Conservation (phyloP, 1,140 invertebrate genomes). For the Oppia nitens region DNA sequence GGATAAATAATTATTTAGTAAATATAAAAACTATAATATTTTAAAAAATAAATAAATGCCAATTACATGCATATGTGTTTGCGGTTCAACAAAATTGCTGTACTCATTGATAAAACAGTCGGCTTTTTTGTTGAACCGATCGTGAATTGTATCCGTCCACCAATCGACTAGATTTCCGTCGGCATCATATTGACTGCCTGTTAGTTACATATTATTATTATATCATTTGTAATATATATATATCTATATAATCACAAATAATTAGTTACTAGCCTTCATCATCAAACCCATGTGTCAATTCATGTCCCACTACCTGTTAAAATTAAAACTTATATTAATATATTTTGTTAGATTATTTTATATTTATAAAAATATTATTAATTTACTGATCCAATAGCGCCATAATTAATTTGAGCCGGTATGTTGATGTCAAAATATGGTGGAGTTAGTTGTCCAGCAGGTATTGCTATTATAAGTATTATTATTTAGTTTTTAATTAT, state of each 20-base stretch:
- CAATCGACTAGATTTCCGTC: constrained; percentile 17
- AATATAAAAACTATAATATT: not conserved
- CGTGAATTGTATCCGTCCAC: constrained; percentile 21
- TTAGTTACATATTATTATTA: not conserved
- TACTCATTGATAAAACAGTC: constrained; percentile 14
- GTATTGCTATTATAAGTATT: constrained; percentile 20
- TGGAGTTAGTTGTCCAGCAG: constrained; percentile 28
- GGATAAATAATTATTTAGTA: not conserved
- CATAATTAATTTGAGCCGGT: constrained; percentile 29
- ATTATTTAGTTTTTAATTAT: not conserved
- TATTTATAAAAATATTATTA: too few relatives aligned
- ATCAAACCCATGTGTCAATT: constrained; percentile 30
- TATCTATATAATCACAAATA: constrained; percentile 7
- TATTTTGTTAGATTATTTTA: too few relatives aligned
- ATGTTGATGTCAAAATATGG: constrained; percentile 28
- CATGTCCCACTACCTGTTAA: constrained; percentile 18
- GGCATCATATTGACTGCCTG: constrained; percentile 12
- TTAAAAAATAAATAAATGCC: too few relatives aligned
- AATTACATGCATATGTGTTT: not conserved
- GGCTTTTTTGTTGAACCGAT: constrained; percentile 13
- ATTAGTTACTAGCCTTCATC: constrained; percentile 10
- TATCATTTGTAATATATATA: too few relatives aligned
- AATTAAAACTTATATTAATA: constrained; percentile 24
- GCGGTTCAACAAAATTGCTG: constrained; percentile 5
- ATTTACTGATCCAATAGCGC: constrained; percentile 29